Base-by-base conservation (phyloP, 2,888 invertebrate genomes). In the Heterodera filipjevi region DNA sequence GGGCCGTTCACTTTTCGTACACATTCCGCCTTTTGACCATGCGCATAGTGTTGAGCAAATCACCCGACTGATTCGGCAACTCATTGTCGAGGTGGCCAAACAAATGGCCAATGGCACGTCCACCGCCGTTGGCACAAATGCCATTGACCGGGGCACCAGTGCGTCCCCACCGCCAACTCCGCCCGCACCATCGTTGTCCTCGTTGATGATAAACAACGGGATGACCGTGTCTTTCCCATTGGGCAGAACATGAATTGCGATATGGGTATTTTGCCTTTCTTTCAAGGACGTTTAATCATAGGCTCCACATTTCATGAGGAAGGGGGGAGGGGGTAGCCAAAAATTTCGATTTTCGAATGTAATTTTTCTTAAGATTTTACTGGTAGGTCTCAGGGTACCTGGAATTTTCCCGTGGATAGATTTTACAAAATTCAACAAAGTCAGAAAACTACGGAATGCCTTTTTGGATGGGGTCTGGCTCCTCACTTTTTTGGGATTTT, bases 1-100 rank as follows among this genome's bases (percentile, higher is more conserved):
- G 19, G 81, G 82, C 32, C 77, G 77, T 16, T 64, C 76, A n/a
- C 72, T 81, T 16, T 81, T 81, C 66, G 81, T 81, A 19, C 81
- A 81, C 77, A 71, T 81, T 39, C 81, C 81, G 12, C 74, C 72
- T 16, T 82, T 81, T 46, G 76, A 79, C 33, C 22, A 68, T 3
- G 22, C 33, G 14, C 32, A 27, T 8, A 79, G 78, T 6, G n/a
- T 59, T 5, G 64, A 79, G 19, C n/a, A 35, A 35, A 33, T 79
- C 53, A 79, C 74, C 14, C 27, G 66, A 14, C 19, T 78, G 71
- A 32, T 79, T 27, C 35, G 49, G 22, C 53, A 33, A 44, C 32
- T 79, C 27, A 39, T 79, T n/a, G 32, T 64, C 53, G 77, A 64
- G 19, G 73, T 79, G 53, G 35, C 64, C 46, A 64, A 71, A 79